Percentiles rank a stretch among this genome's conserved stretches.
phyloP scores from a whole-genome alignment of 2,888 invertebrate species.

The Cryptocephalus moraei region DNA sequence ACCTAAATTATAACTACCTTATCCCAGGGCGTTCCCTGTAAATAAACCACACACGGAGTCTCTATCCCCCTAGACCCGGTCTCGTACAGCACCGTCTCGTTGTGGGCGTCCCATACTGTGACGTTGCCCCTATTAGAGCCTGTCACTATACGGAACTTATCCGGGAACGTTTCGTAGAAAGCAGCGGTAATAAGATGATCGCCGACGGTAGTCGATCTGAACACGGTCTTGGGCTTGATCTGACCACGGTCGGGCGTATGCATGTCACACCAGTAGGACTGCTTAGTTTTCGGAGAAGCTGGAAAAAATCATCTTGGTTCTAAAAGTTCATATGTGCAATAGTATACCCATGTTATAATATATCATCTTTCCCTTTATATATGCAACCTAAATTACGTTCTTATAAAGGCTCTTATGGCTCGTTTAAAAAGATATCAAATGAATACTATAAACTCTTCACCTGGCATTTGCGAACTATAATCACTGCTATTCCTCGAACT shows the following conservation, averaged over 20 bases:
- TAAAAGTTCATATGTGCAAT: too few species aligned
- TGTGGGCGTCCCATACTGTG: conserved; percentile 16
- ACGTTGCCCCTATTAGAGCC: conserved; percentile 18
- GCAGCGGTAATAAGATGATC: conserved; percentile 23
- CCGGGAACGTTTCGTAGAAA: conserved; percentile 18
- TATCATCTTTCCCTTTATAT: too few species aligned
- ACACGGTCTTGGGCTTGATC: conserved; percentile 13
- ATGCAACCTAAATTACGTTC: too few species aligned
- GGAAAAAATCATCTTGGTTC: too few species aligned
- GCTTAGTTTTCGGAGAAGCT: conserved; percentile 31
- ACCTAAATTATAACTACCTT: too few species aligned
- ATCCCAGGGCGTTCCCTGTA: neutral
- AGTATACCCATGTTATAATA: neutral
- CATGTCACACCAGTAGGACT: conserved; percentile 28
- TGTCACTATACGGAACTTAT: conserved; percentile 15
- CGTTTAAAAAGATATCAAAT: neutral
- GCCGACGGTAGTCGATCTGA: conserved; percentile 11
- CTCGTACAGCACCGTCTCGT: conserved; percentile 5
- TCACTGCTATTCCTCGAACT: conserved; percentile 14
- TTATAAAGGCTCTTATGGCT: too few species aligned
- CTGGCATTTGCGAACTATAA: conserved; percentile 9
- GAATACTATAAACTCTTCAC: too few species aligned
- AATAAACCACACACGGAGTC: conserved; percentile 10
- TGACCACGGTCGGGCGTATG: conserved; percentile 24
- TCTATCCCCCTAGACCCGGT: conserved; percentile 10